These are phyloP conservation scores for Drosophila lacteicornis DNA, from an alignment of 1,140 invertebrate species.

Conservation along the genomic window DNA sequence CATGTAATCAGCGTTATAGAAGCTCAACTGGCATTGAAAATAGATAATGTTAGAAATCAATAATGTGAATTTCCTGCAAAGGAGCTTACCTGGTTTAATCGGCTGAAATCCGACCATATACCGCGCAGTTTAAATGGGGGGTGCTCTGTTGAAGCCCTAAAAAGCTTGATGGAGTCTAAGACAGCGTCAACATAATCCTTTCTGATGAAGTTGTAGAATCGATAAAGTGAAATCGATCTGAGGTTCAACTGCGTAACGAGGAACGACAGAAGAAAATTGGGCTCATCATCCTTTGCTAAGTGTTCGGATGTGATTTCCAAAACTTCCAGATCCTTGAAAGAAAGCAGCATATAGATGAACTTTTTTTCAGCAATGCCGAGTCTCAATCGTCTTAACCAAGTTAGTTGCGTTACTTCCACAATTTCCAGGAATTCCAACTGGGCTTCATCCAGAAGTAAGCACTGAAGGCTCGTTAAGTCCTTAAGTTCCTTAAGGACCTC, in stretches of 20 bases:
- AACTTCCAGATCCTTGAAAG: constrained; percentile 1
- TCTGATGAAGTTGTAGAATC: neutral
- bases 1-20: neutral
- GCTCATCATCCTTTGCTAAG: neutral
- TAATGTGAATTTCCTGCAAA: neutral
- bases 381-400: neutral
- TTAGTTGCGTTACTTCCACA: neutral
- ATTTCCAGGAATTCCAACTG: constrained; percentile 2
- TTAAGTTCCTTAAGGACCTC: constrained; percentile 1
- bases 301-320: constrained; percentile 12
- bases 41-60: neutral
- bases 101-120: neutral
- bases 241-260: neutral
- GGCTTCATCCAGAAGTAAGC: neutral
- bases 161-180: neutral
- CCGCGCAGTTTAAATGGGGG: neutral
- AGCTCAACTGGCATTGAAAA: neutral
- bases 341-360: constrained; percentile 1
- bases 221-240: constrained; percentile 1
- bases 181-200: neutral
- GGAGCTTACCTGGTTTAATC: neutral
- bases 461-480: neutral
- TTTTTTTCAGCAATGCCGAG: neutral
- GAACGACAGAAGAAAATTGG: neutral
- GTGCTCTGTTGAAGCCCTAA: neutral